Percentiles rank a stretch among this genome's conserved stretches.
phyloP scores from a whole-genome alignment of 2,888 invertebrate genomes.

The Sceliomorpha sp. region DNA sequence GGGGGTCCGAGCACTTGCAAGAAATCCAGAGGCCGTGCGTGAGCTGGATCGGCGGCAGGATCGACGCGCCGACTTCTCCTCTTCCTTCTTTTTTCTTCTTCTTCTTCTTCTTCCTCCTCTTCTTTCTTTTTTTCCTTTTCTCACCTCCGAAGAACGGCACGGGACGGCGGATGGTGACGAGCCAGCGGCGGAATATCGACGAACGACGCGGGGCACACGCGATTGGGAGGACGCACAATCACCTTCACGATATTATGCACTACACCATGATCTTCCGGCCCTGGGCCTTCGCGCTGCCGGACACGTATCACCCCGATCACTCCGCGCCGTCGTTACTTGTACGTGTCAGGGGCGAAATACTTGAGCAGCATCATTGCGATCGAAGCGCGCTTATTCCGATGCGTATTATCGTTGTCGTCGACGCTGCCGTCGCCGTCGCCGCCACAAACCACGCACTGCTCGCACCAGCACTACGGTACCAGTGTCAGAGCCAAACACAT shows the following conservation, averaged over 20 bases:
- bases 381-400: conserved; percentile 51
- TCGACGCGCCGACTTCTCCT: conserved; percentile 60
- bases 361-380: conserved; percentile 71
- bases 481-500: conserved; percentile 77
- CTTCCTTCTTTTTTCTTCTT: too few species aligned
- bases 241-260: conserved; percentile 56
- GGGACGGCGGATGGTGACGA: conserved; percentile 39
- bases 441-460: conserved; percentile 42
- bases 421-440: conserved; percentile 31
- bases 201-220: conserved; percentile 26
- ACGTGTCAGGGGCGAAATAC: conserved; percentile 72
- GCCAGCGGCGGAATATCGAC: conserved; percentile 38
- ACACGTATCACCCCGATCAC: conserved; percentile 16
- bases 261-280: conserved; percentile 44
- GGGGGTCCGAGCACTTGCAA: conserved; percentile 55
- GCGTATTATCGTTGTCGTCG: too few species aligned
- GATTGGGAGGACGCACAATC: conserved; percentile 36
- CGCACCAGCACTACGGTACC: conserved; percentile 61
- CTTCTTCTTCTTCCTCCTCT: too few species aligned
- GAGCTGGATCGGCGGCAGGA: conserved; percentile 52
- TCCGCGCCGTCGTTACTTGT: conserved; percentile 66
- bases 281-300: conserved; percentile 54
- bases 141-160: conserved; percentile 24
- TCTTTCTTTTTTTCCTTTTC: too few species aligned
- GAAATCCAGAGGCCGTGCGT: conserved; percentile 72